Conservation (phyloP, 2,888 invertebrate genomes). For the Yponomeuta evonymella region DNA sequence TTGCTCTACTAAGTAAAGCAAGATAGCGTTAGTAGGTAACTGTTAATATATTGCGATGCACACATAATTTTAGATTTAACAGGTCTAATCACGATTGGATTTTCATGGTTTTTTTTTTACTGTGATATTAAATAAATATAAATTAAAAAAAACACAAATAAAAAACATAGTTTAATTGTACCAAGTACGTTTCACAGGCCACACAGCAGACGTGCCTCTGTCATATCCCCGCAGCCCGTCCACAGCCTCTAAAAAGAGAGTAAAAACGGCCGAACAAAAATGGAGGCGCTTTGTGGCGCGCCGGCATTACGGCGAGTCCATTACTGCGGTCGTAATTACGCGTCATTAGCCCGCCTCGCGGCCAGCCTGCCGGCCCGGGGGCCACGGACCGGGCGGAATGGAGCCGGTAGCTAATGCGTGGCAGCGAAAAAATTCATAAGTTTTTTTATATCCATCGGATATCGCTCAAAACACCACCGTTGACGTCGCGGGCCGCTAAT, state of each 20-base stretch:
- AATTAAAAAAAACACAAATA: not conserved
- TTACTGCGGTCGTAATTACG: conserved; percentile 66
- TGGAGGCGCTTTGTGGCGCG: conserved; percentile 58
- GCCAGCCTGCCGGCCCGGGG: conserved; percentile 43
- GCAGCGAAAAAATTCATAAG: no score
- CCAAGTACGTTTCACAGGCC: not conserved
- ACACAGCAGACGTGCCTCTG: conserved; percentile 14
- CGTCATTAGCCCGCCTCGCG: conserved; percentile 54
- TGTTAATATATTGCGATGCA: no score
- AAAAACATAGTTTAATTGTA: not conserved
- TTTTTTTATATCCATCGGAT: no score
- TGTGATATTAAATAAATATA: no score
- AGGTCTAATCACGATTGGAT: no score
- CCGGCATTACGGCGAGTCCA: conserved; percentile 60
- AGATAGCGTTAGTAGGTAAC: no score
- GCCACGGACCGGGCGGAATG: not conserved
- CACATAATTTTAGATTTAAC: no score
- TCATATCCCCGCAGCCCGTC: conserved; percentile 21
- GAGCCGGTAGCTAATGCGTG: not conserved
- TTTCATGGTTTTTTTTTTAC: no score
- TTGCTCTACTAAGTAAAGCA: no score
- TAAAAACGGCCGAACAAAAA: conserved; percentile 44
- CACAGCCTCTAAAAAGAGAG: conserved; percentile 20
- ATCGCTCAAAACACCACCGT: no score
- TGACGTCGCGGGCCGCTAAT: no score